Conservation (phyloP, 2,888 invertebrate genomes). For the Xanthostigma xanthostigma region DNA sequence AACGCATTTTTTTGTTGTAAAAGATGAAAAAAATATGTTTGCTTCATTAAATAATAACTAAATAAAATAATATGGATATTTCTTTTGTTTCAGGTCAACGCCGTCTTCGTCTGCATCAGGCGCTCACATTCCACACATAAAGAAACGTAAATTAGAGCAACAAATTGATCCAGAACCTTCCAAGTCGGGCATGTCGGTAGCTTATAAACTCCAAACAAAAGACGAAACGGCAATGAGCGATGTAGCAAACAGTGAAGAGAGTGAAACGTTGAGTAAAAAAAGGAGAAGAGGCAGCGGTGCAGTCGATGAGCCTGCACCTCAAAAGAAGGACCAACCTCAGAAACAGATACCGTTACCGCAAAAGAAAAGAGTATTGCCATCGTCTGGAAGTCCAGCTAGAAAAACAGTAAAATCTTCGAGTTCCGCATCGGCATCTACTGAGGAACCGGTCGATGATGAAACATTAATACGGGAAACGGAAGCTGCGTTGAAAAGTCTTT, state of each 20-base stretch:
- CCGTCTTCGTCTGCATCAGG: constrained; percentile 1
- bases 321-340: constrained; percentile 22
- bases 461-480: constrained; percentile 76
- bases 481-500: constrained; percentile 72
- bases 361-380: constrained; percentile 37
- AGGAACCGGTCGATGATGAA: constrained; percentile 48
- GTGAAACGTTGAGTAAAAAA: constrained; percentile 24
- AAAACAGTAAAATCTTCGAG: constrained; percentile 13
- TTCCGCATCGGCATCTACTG: constrained; percentile 20
- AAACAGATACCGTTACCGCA: constrained; percentile 36
- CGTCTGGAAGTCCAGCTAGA: constrained; percentile 24
- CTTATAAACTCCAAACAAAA: constrained; percentile 11
- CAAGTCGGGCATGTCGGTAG: constrained; percentile 8
- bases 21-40: too few species aligned
- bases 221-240: constrained; percentile 20
- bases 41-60: too few species aligned
- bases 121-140: constrained; percentile 36
- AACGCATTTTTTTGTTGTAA: too few species aligned
- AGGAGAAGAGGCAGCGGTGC: constrained; percentile 31
- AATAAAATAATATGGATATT: not conserved
- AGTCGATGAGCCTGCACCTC: constrained; percentile 18
- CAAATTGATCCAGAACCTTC: constrained; percentile 28
- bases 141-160: constrained; percentile 50
- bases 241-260: constrained; percentile 22
- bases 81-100: constrained; percentile 5